Evolutionary conservation across 2,888 invertebrate genomes (phyloP).

Genomic region (Platycheirus albimanus): DNA sequence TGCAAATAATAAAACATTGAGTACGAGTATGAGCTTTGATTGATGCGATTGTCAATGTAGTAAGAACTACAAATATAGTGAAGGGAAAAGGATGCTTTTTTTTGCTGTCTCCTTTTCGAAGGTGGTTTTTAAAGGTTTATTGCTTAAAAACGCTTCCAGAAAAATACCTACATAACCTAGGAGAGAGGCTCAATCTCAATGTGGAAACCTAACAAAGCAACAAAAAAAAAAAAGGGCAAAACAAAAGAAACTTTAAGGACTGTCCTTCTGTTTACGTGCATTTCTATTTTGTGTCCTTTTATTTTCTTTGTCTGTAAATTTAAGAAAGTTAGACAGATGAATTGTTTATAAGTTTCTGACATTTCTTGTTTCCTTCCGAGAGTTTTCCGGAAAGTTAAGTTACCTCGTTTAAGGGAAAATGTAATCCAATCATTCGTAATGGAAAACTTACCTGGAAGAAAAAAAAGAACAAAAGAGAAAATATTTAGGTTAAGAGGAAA

Average conservation of each 20-base stretch:
- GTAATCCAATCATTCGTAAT: conserved; percentile 41
- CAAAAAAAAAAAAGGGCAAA: too few relatives aligned
- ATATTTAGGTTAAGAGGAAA: conserved; percentile 24
- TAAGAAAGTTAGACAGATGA: conserved; percentile 27
- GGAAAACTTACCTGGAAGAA: conserved; percentile 62
- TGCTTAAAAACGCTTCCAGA: background rate
- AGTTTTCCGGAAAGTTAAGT: conserved; percentile 16
- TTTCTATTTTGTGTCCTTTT: conserved; percentile 9
- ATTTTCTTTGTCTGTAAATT: background rate
- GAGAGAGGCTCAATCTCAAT: background rate
- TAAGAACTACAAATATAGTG: conserved; percentile 45
- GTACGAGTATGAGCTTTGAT: conserved; percentile 70
- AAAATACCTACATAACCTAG: background rate
- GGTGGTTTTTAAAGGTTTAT: conserved; percentile 46
- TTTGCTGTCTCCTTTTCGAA: conserved; percentile 13
- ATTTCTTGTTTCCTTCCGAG: conserved; percentile 17
- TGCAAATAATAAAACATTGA: conserved; percentile 73
- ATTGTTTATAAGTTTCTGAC: conserved; percentile 39
- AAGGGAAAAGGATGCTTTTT: conserved; percentile 12
- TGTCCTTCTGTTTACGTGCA: conserved; percentile 12
- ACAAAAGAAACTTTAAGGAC: conserved; percentile 6
- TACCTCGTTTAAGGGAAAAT: conserved; percentile 31
- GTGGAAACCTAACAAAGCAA: too few relatives aligned
- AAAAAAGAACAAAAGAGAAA: conserved; percentile 15
- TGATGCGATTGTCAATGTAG: conserved; percentile 69